These are phyloP conservation scores for Masnerella sp. DNA, from an alignment of 2,888 invertebrate genomes.

Conservation along the genomic window DNA sequence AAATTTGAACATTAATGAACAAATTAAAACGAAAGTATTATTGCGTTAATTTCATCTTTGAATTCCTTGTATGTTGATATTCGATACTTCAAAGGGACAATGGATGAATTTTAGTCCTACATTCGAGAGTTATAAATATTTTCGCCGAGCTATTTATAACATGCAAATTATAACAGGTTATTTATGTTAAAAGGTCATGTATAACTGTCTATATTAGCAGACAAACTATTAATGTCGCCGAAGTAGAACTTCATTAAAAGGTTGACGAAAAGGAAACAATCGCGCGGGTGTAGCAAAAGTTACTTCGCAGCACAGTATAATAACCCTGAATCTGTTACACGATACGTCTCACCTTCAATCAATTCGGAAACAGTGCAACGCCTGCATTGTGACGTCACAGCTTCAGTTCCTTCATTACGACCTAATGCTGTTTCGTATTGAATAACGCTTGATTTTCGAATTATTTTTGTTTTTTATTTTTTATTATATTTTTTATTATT, in stretches of 20 bases:
- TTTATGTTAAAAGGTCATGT: conserved; percentile 40
- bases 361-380: conserved; percentile 5
- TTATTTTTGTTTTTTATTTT: too few relatives aligned
- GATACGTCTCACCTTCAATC: conserved; percentile 5
- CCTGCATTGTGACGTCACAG: conserved; percentile 8
- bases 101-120: too few relatives aligned
- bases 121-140: conserved; percentile 11
- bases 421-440: too few relatives aligned
- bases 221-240: conserved; percentile 28
- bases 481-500: too few relatives aligned
- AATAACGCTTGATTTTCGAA: too few relatives aligned
- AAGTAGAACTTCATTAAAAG: conserved; percentile 39
- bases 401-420: not conserved
- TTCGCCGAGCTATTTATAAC: conserved; percentile 16
- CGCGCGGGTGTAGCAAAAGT: conserved; percentile 6
- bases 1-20: too few relatives aligned
- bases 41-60: too few relatives aligned
- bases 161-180: conserved; percentile 19
- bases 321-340: conserved; percentile 27
- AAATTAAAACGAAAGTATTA: too few relatives aligned
- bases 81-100: too few relatives aligned
- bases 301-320: conserved; percentile 13
- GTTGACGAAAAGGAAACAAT: conserved; percentile 27
- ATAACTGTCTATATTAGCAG: conserved; percentile 29
- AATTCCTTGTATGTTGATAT: too few relatives aligned